A percentile compares a stretch with the other conserved stretches of the same genome.
These are phyloP conservation scores for Agrypnia vestita DNA, from an alignment of 1,140 invertebrate species.

Conservation along the genomic window DNA sequence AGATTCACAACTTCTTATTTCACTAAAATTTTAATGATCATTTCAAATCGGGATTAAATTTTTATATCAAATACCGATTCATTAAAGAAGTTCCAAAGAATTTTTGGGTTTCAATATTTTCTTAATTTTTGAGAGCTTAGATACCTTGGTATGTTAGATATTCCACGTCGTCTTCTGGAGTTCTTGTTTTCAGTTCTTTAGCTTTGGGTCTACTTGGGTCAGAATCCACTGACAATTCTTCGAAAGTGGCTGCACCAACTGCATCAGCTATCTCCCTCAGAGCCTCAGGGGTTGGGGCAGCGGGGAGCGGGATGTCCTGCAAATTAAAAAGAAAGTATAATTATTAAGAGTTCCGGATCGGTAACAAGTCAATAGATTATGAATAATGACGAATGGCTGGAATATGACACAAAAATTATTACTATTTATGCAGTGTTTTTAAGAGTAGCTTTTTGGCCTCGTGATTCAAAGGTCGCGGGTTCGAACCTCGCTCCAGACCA, in stretches of 20 bases:
- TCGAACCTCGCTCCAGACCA: too few species aligned
- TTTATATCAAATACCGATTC: too few species aligned
- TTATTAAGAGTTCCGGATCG: background rate
- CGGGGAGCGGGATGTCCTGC: constrained; percentile 44
- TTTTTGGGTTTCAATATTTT: background rate
- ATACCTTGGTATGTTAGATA: constrained; percentile 59
- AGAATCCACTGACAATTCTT: constrained; percentile 42
- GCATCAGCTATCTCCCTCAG: constrained; percentile 53
- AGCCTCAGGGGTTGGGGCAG: constrained; percentile 49
- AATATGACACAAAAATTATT: too few species aligned
- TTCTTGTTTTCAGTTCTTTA: background rate
- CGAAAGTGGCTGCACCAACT: constrained; percentile 53
- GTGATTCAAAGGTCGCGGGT: too few species aligned
- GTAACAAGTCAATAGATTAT: background rate
- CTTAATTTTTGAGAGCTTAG: background rate
- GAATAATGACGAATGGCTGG: too few species aligned
- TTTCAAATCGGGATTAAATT: too few species aligned
- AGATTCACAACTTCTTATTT: too few species aligned
- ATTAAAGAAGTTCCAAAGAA: too few species aligned
- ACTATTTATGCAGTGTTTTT: too few species aligned
- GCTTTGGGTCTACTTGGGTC: background rate
- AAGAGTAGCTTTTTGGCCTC: too few species aligned
- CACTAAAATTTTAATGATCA: too few species aligned
- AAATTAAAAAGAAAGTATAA: constrained; percentile 25
- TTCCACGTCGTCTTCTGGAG: constrained; percentile 45